A percentile compares a stretch with the other conserved stretches of the same genome.
phyloP scores from a whole-genome alignment of 1,140 invertebrate species.

The Aphidius ervi region DNA sequence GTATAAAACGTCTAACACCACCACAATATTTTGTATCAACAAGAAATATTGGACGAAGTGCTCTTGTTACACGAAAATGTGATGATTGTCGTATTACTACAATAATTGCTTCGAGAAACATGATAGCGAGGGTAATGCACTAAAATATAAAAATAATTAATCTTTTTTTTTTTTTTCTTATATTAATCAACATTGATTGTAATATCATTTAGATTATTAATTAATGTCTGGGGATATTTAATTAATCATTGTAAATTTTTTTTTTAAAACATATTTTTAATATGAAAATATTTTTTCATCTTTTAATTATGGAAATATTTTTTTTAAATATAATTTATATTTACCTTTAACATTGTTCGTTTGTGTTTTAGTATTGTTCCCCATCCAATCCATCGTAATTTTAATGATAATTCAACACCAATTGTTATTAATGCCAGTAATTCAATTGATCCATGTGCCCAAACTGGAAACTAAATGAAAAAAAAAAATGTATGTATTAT shows the following conservation, averaged over 20 bases:
- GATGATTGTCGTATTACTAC: conserved; percentile 78
- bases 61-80: conserved; percentile 83
- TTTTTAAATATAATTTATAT: conserved; percentile 16
- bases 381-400: conserved; percentile 82
- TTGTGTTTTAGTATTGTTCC: conserved; percentile 79
- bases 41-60: conserved; percentile 84
- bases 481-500: conserved; percentile 12
- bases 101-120: conserved; percentile 80
- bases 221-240: too few relatives aligned
- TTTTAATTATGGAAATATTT: conserved; percentile 6
- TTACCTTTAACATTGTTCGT: conserved; percentile 80
- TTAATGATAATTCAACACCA: conserved; percentile 73
- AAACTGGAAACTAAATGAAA: conserved; percentile 66
- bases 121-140: conserved; percentile 73
- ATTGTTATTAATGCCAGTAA: conserved; percentile 73
- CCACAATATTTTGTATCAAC: conserved; percentile 83
- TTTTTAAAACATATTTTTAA: too few relatives aligned
- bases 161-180: conserved; percentile 1
- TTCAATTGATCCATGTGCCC: conserved; percentile 81
- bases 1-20: conserved; percentile 66
- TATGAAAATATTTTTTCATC: too few relatives aligned
- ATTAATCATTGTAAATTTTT: not conserved
- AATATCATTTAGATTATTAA: too few relatives aligned
- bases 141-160: conserved; percentile 50
- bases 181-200: not conserved